phyloP scores from a whole-genome alignment of 2,888 invertebrate genomes.

The Eristalinus sepulchralis region DNA sequence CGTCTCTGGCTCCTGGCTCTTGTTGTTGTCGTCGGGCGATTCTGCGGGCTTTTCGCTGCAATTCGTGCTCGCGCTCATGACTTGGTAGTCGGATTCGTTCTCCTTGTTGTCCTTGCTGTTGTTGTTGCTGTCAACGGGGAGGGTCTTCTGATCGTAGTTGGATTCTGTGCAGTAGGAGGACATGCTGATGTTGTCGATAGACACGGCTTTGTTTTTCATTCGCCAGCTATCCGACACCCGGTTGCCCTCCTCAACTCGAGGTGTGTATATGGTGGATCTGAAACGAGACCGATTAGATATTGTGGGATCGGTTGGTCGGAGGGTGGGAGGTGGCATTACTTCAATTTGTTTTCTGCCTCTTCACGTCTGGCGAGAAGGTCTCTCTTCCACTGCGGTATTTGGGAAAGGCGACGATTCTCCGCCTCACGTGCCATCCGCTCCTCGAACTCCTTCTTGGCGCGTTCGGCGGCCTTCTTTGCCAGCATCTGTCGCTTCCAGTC shows the following conservation, averaged over 20 bases:
- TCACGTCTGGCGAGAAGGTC: constrained; percentile 92
- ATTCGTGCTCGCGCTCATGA: constrained; percentile 58
- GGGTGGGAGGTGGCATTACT: constrained; percentile 82
- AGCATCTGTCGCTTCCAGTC: constrained; percentile 98
- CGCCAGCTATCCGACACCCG: constrained; percentile 82
- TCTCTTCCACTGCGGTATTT: constrained; percentile 97
- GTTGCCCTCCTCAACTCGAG: constrained; percentile 84
- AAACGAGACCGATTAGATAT: too few species aligned
- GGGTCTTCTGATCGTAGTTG: constrained; percentile 74
- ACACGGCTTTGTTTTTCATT: constrained; percentile 83
- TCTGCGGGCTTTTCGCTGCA: constrained; percentile 68
- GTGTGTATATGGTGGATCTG: constrained; percentile 87
- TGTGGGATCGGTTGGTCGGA: too few species aligned
- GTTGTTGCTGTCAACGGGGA: constrained; percentile 73
- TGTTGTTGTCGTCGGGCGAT: constrained; percentile 74
- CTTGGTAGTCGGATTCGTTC: constrained; percentile 55
- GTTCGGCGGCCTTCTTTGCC: constrained; percentile 96
- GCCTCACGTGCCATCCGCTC: constrained; percentile 92
- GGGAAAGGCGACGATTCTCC: constrained; percentile 90
- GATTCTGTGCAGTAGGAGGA: constrained; percentile 77
- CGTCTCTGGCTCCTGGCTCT: constrained; percentile 81
- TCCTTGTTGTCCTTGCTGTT: constrained; percentile 80
- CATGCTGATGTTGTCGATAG: constrained; percentile 85
- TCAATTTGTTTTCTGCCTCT: constrained; percentile 88
- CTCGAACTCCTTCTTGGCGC: constrained; percentile 94